Evolutionary conservation across 2,113 vertebrate species (phyloP).

Genomic region (Phasianus colchicus): DNA sequence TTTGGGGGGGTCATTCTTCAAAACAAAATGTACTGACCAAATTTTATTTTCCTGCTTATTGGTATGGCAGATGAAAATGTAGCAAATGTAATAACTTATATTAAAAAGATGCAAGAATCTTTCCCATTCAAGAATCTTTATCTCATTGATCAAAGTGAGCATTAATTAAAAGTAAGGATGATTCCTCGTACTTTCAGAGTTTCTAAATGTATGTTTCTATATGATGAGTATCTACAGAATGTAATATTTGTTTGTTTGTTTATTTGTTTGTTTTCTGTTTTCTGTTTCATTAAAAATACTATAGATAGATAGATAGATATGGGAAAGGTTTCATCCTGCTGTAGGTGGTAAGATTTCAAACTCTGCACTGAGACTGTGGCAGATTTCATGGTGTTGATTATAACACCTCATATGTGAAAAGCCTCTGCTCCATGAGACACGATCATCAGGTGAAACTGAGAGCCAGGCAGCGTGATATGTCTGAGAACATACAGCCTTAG

Average conservation of each 20-base stretch:
- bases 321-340: not conserved
- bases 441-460: fast-evolving
- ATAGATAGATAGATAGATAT: fast-evolving
- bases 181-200: not conserved
- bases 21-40: not conserved
- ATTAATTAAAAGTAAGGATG: not conserved
- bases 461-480: fast-evolving
- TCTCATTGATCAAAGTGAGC: not conserved
- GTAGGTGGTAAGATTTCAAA: not conserved
- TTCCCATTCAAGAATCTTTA: not conserved
- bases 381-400: not conserved
- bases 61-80: not conserved
- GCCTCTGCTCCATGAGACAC: not conserved
- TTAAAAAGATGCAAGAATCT: not conserved
- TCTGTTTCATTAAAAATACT: not conserved
- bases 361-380: not conserved
- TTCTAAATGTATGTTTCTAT: not conserved
- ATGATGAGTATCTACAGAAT: not conserved
- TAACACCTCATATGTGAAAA: not conserved
- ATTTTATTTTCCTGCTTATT: not conserved
- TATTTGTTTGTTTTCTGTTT: not conserved
- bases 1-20: not conserved
- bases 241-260: not conserved
- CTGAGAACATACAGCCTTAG: not conserved
- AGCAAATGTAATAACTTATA: too few species aligned